Conservation (phyloP, 2,888 invertebrate species). For the Tricholauxania praeusta region DNA sequence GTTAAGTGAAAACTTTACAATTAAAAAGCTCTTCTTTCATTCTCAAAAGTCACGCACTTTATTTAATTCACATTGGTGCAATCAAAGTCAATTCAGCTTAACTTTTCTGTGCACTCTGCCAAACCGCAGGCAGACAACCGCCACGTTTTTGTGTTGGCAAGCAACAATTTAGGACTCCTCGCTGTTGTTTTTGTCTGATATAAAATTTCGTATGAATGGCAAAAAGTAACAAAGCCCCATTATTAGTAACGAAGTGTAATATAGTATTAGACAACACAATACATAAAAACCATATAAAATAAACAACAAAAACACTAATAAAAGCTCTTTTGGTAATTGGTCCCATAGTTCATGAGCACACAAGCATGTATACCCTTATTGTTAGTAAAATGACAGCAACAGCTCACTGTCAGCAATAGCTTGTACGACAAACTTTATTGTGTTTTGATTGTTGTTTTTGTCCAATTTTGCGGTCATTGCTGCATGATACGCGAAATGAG, state of each 20-base stretch:
- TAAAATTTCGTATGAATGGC: no score
- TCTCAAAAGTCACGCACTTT: conserved; percentile 16
- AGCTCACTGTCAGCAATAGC: neutral
- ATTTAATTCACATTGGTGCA: conserved; percentile 15
- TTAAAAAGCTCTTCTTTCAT: conserved; percentile 16
- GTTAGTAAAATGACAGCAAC: no score
- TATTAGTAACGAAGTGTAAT: conserved; percentile 1
- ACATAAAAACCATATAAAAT: neutral
- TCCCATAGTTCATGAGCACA: neutral
- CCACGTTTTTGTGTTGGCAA: no score
- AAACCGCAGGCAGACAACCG: neutral
- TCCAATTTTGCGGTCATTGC: conserved; percentile 15
- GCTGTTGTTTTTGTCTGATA: no score
- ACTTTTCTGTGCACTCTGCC: conserved; percentile 1
- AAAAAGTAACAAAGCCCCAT: neutral
- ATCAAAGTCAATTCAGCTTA: conserved; percentile 5
- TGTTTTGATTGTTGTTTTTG: neutral
- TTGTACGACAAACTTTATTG: no score
- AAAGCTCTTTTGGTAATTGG: conserved; percentile 24
- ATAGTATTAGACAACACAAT: conserved; percentile 4
- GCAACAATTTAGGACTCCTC: no score
- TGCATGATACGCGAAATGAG: neutral
- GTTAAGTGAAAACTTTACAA: conserved; percentile 19
- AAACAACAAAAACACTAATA: neutral
- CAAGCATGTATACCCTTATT: no score